phyloP scores from a whole-genome alignment of 2,888 invertebrate species.

The Aethes cnicana region DNA sequence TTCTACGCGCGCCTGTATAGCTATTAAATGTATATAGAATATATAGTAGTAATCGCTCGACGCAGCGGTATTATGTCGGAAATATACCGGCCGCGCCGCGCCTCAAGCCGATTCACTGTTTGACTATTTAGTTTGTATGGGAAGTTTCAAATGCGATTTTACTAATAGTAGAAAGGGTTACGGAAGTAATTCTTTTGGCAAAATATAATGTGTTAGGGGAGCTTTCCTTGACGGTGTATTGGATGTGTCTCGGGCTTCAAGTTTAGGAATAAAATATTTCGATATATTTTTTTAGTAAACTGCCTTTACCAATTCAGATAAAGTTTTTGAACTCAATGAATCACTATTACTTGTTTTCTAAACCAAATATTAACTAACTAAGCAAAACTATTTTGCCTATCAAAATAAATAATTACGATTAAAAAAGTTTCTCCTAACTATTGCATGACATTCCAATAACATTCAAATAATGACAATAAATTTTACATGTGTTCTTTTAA shows the following conservation, averaged over 20 bases:
- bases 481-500: no score
- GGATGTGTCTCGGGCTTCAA: conserved; percentile 50
- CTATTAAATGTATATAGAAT: conserved; percentile 83
- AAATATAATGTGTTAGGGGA: conserved; percentile 70
- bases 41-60: conserved; percentile 83
- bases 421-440: no score
- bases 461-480: no score
- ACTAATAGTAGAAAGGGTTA: conserved; percentile 66
- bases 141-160: conserved; percentile 76
- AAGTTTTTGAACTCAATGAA: neutral
- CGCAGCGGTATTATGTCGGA: conserved; percentile 83
- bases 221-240: conserved; percentile 72
- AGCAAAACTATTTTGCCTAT: no score
- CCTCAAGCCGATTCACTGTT: conserved; percentile 75
- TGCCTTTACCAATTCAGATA: neutral
- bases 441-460: no score
- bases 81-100: conserved; percentile 80
- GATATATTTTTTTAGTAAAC: conserved; percentile 22
- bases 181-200: conserved; percentile 66
- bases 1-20: conserved; percentile 83
- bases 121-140: conserved; percentile 80
- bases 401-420: no score
- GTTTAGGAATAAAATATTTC: conserved; percentile 47
- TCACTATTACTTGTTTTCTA: neutral
- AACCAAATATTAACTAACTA: neutral